Base-by-base conservation (phyloP, 2,113 vertebrate species). In the Polypterus bichir region DNA sequence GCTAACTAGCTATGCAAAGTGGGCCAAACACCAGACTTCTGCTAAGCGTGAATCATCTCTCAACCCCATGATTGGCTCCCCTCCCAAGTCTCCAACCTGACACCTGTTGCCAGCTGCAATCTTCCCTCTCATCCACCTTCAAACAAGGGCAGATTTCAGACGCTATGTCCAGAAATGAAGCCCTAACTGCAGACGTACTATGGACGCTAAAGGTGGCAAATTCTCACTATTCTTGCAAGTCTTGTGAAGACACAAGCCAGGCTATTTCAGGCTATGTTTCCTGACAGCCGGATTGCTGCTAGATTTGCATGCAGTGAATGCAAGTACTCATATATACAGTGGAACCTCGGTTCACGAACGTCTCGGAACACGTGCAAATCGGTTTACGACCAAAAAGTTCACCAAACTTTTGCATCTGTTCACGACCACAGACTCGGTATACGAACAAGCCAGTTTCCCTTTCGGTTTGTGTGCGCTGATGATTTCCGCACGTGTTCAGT, bases 191-290 rank as follows among this genome's bases (percentile, higher is more conserved):
- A 63, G 65, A 65, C 51, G 60, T 63, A 65, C 51, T 57, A 44
- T 69, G 64, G 60, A 52, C 27, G 4, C 55, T 62, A 59, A 68
- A 62, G 1, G 54, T 68, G 49, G 55, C 56, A 62, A 60, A 69
- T 65, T 65, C 57, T 3, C 54, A 68, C 56, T 62, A 62, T 59
- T 65, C 62, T 2, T 68, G 49, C 27, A 69, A 69, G 49, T 69
- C 67, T 44, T 60, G 57, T 59, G 57, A 63, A 69, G 56, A 65
- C 60, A 63, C 44, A 59, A 52, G 64, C 61, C 57, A 60, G 47
- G 27, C 53, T 59, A 48, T 65, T 63, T 61, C 64, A 49, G 48
- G 3, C 2, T 1, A 65, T 47, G 49, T 66, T 69, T 44, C 68
- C 64, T 1, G 46, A 64, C 54, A 69, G 62, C 11, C 2, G 61